Evolutionary conservation across 2,113 vertebrate genomes (phyloP), one percentile per base, ranked within the genome.

Genomic region (Microtus pennsylvanicus): DNA sequence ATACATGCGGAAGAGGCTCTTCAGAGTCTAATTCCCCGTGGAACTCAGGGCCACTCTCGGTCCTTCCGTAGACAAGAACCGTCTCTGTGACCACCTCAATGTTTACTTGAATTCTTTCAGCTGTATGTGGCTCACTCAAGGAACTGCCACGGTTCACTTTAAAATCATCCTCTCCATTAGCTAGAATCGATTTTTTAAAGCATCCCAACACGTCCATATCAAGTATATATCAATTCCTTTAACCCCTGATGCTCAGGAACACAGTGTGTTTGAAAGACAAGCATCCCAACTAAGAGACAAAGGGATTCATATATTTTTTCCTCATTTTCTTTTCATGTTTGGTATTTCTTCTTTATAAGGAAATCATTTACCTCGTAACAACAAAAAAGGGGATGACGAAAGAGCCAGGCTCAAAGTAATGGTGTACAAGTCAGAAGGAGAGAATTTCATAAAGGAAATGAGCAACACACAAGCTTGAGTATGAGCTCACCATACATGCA

Each of bases 121-220:
- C 80, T 96, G 86, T 85, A 70, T 94, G 94, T 94, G 97, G 97
- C 95, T 98, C 95, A 97, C 96, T 96, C 96, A 95, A 96, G 96
- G 97, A 98, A 98, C 6, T 5, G 97, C 94, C 95, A 89, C 69
- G 82, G 83, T 90, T 97, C 97, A 97, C 96, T 98, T 97, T 83
- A 90, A 98, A 98, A 98, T 97, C 95, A 95, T 95, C 98, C 97
- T 97, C 96, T 98, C 97, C 98, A 98, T 98, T 98, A 98, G 98
- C 77, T 90, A 38, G 76, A 96, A 98, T 98, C 2, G 45, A 98
- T 98, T 98, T 96, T 90, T 95, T 97, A 97, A 97, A 98, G 97
- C 96, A 97, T 98, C 97, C 96, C 93, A 97, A 98, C 97, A 96
- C 42, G 5, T 85, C 95, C 94, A 97, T 93, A 97, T 97, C 78